Conservation (phyloP, 2,888 invertebrate species). For the Clostera curtula region DNA sequence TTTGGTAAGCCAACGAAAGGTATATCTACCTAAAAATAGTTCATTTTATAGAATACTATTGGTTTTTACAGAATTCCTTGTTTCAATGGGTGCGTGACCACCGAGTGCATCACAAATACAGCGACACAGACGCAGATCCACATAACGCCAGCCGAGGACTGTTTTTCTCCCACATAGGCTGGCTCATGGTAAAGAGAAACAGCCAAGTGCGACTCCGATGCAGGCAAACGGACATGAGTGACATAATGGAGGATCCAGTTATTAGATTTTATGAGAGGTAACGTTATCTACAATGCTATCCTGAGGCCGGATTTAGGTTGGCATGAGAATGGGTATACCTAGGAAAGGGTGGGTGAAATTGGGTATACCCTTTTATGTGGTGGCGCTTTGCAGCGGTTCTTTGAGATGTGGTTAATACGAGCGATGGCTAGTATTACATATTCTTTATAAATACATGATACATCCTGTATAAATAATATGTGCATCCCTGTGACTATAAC, state of each 20-base stretch:
- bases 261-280: conserved; percentile 13
- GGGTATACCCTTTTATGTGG: no score
- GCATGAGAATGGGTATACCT: no score
- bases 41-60: neutral
- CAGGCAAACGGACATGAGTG: conserved; percentile 79
- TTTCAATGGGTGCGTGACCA: conserved; percentile 72
- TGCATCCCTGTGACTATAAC: no score
- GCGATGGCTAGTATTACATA: no score
- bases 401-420: no score
- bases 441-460: no score
- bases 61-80: conserved; percentile 19
- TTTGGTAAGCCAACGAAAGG: no score
- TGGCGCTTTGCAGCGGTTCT: no score
- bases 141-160: conserved; percentile 84
- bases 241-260: conserved; percentile 42
- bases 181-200: conserved; percentile 84
- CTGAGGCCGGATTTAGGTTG: no score
- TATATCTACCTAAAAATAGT: neutral
- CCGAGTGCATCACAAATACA: conserved; percentile 82
- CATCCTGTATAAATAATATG: no score
- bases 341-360: no score
- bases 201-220: conserved; percentile 81
- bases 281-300: no score
- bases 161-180: conserved; percentile 88
- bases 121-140: conserved; percentile 81